Conservation (phyloP, 1,140 invertebrate species). For the Eueides isabella region DNA sequence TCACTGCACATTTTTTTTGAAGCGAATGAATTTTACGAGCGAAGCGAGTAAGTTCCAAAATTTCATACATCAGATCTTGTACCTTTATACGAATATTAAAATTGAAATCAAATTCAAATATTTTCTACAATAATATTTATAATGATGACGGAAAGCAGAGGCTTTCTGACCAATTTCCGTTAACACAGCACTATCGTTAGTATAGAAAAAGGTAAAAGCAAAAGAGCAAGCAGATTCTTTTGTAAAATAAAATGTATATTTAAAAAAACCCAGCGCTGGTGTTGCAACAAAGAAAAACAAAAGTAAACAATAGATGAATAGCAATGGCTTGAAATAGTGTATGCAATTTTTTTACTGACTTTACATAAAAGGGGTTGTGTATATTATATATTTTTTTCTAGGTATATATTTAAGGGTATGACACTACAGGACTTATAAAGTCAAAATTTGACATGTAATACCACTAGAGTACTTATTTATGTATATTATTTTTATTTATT, state of each 20-base stretch:
- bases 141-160: not conserved
- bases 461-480: no score
- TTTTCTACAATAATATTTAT: not conserved
- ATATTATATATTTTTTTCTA: no score
- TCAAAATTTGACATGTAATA: no score
- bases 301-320: constrained; percentile 8
- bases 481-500: no score
- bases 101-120: not conserved
- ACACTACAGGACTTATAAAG: no score
- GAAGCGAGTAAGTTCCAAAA: no score
- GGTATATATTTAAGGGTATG: no score
- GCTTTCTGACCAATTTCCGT: constrained; percentile 2
- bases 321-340: not conserved
- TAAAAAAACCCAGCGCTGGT: not conserved
- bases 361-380: not conserved
- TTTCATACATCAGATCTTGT: no score
- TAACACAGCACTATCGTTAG: not conserved
- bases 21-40: no score
- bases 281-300: not conserved
- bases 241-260: constrained; percentile 6
- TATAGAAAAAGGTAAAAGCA: not conserved
- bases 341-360: not conserved
- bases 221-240: not conserved
- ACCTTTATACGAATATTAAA: no score
- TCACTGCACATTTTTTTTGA: no score